Evolutionary conservation across 2,888 invertebrate genomes (phyloP).

Genomic region (Eledone cirrhosa): DNA sequence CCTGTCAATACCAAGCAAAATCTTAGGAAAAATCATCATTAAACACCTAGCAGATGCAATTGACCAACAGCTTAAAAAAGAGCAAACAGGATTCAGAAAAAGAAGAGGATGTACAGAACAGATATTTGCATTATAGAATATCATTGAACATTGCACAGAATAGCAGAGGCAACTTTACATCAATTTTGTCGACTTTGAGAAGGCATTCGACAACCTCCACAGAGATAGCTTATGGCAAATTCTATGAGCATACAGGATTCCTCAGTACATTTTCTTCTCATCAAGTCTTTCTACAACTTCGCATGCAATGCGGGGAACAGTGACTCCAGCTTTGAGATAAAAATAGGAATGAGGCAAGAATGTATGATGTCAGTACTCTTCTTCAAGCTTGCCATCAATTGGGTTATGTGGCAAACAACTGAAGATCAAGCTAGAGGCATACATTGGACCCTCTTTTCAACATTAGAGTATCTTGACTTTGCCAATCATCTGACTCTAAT

Average conservation of each 20-base stretch:
- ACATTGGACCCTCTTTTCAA: neutral
- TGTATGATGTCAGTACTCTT: neutral
- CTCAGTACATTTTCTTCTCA: no score
- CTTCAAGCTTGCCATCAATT: neutral
- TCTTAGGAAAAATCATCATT: slow-evolving; percentile 28
- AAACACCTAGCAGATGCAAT: slow-evolving; percentile 22
- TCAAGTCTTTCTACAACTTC: slow-evolving; percentile 15
- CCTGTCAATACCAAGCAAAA: slow-evolving; percentile 30
- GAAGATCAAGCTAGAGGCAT: neutral
- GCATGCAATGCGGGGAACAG: slow-evolving; percentile 26
- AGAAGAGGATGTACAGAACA: slow-evolving; percentile 35
- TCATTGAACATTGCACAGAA: slow-evolving; percentile 36
- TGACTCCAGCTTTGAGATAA: slow-evolving; percentile 30
- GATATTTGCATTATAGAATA: slow-evolving; percentile 8
- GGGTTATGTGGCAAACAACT: neutral
- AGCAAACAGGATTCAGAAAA: slow-evolving; percentile 36
- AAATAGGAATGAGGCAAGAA: slow-evolving; percentile 36
- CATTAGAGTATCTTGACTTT: neutral
- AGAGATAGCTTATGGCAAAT: slow-evolving; percentile 34
- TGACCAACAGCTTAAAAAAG: slow-evolving; percentile 27
- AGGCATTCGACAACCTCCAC: slow-evolving; percentile 32
- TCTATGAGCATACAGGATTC: slow-evolving; percentile 31
- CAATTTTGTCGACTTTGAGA: slow-evolving; percentile 35
- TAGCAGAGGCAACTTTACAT: slow-evolving; percentile 35
- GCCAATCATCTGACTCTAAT: neutral